These are phyloP conservation scores for Leptinotarsa peninsularis DNA, from an alignment of 2,888 invertebrate species.

Conservation along the genomic window DNA sequence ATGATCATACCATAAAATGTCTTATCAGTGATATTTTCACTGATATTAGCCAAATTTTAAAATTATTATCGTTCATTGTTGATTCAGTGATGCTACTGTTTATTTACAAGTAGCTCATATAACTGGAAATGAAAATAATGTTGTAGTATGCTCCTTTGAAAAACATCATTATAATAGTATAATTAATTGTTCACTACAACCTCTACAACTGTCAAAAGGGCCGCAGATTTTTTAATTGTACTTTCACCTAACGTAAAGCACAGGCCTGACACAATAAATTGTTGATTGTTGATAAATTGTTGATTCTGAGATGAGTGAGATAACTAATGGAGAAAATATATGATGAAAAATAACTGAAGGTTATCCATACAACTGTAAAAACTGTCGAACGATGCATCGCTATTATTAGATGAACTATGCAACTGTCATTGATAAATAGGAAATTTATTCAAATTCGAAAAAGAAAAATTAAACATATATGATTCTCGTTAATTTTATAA, in stretches of 20 bases:
- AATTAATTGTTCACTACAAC: no score
- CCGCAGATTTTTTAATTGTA: not conserved
- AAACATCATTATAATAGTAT: no score
- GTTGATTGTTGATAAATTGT: not conserved
- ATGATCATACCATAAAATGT: no score
- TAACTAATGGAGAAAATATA: conserved; percentile 4
- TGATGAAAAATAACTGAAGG: not conserved
- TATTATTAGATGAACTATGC: conserved; percentile 13
- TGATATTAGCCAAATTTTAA: no score
- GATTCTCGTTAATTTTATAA: not conserved
- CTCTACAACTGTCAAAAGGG: not conserved
- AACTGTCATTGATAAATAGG: conserved; percentile 12
- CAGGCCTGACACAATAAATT: not conserved
- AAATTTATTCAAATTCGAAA: conserved; percentile 7
- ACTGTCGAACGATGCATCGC: not conserved
- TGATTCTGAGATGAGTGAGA: not conserved
- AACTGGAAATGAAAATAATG: no score
- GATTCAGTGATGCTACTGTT: not conserved
- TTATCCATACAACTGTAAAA: conserved; percentile 5
- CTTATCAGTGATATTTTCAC: no score
- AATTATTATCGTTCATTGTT: not conserved
- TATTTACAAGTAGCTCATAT: no score
- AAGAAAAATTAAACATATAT: not conserved
- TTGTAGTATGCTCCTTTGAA: no score
- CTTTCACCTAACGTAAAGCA: not conserved